Percentiles rank a stretch among this genome's conserved stretches.
Conservation (phyloP, 1,140 invertebrate genomes). For the Eumeta japonica region DNA sequence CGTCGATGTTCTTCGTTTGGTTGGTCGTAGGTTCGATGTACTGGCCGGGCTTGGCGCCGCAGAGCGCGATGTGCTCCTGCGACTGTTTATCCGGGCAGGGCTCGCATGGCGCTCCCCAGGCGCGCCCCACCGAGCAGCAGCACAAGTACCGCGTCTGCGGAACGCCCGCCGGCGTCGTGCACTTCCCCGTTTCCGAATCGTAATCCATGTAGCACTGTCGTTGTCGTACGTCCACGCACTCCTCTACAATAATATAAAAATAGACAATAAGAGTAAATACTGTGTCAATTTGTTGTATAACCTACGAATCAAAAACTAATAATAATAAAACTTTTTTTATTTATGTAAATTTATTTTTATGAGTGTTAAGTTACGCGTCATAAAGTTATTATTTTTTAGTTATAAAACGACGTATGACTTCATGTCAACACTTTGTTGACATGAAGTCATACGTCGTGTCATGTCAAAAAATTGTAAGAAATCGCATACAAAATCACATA, state of each 20-base stretch:
- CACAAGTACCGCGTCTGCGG: constrained; percentile 82
- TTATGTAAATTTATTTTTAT: too few species aligned
- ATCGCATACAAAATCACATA: not conserved
- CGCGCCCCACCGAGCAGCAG: constrained; percentile 85
- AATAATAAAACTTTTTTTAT: too few species aligned
- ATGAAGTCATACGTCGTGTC: too few species aligned
- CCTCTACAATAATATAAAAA: constrained; percentile 59
- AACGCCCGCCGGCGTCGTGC: constrained; percentile 71
- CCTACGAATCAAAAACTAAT: not conserved
- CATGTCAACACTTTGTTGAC: too few species aligned
- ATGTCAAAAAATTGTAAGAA: not conserved
- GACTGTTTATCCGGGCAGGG: constrained; percentile 77
- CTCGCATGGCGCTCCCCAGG: constrained; percentile 80
- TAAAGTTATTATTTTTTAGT: too few species aligned
- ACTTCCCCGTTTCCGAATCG: constrained; percentile 65
- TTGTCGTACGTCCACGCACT: constrained; percentile 83
- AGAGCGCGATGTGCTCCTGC: constrained; percentile 61
- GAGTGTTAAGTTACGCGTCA: too few species aligned
- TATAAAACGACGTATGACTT: too few species aligned
- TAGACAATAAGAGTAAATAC: not conserved
- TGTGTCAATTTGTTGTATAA: too few species aligned
- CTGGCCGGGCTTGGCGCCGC: constrained; percentile 66
- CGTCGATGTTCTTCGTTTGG: constrained; percentile 72
- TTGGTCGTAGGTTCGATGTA: constrained; percentile 78
- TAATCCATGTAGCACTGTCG: constrained; percentile 77